Conservation (phyloP, 2,797 vertebrate genomes). For the Hypotaenidia philippensis region DNA sequence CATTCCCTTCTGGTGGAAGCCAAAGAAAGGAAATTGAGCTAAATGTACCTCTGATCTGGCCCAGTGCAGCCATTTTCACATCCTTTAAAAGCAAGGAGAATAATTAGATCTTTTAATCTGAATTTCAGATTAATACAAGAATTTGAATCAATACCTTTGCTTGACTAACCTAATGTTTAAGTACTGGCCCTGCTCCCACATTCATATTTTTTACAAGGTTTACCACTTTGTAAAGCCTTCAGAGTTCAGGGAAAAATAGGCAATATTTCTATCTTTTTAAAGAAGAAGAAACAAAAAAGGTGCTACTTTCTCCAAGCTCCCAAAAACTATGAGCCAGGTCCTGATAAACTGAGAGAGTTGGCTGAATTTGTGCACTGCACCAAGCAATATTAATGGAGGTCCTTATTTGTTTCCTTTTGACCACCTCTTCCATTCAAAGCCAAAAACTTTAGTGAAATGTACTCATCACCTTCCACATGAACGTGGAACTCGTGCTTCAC, state of each 20-base stretch:
- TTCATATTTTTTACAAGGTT: background rate
- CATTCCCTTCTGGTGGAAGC: background rate
- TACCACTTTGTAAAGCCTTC: background rate
- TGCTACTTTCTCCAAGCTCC: background rate
- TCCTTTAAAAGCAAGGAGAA: background rate
- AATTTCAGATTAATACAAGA: background rate
- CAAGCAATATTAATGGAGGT: rapidly evolving
- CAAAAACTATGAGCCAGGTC: background rate
- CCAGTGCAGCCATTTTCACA: background rate
- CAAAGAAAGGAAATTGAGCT: background rate
- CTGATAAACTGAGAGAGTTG: background rate
- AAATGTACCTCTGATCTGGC: background rate
- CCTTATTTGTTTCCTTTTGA: background rate
- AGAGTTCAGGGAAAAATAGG: background rate
- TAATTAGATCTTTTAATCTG: background rate
- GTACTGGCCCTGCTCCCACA: background rate
- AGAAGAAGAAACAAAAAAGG: background rate
- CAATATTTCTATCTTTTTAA: background rate
- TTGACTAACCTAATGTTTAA: background rate
- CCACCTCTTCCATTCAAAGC: background rate
- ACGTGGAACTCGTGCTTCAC: constrained; percentile 86
- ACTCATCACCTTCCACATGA: constrained; percentile 87
- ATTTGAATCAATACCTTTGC: background rate
- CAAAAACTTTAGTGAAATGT: background rate
- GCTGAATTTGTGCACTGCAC: background rate